A percentile compares a stretch with the other conserved stretches of the same genome.
Evolutionary conservation across 30 jellyfish, hydroid and myxozoan genomes (phyloP).

Genomic region (Rhopilema esculentum): DNA sequence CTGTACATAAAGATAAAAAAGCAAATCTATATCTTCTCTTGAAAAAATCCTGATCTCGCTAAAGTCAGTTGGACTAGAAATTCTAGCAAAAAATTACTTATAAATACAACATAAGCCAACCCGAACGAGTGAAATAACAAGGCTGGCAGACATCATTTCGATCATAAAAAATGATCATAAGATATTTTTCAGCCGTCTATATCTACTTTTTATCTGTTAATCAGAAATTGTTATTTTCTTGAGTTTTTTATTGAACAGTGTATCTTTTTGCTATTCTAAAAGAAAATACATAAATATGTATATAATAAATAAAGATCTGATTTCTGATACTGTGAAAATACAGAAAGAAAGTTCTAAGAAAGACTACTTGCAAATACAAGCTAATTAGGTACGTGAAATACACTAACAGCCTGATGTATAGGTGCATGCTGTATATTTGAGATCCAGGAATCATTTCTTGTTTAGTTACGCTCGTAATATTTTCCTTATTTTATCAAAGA

Average conservation of each 20-base stretch:
- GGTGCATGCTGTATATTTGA: too few species aligned
- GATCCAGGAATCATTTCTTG: too few species aligned
- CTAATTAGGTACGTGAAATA: neutral
- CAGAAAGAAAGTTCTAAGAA: neutral
- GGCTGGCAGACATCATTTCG: neutral
- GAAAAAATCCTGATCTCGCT: neutral
- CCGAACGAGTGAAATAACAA: neutral
- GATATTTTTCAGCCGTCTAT: neutral
- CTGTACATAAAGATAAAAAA: neutral
- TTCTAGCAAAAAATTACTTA: neutral
- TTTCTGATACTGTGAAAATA: conserved; percentile 14
- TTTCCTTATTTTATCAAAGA: too few species aligned
- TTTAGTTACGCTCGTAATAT: too few species aligned
- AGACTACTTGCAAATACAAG: neutral
- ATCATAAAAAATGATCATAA: neutral
- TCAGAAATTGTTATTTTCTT: neutral
- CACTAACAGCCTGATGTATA: neutral
- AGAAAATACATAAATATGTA: conserved; percentile 39
- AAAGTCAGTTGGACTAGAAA: neutral
- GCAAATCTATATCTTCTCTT: neutral
- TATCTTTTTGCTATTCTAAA: neutral
- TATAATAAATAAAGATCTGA: conserved; percentile 46
- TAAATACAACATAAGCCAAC: neutral
- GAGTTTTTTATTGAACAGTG: neutral
- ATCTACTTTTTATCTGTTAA: neutral